A percentile compares a stretch with the other conserved stretches of the same genome.
Conservation (phyloP, 2,113 vertebrate species). For the Cavia porcellus region DNA sequence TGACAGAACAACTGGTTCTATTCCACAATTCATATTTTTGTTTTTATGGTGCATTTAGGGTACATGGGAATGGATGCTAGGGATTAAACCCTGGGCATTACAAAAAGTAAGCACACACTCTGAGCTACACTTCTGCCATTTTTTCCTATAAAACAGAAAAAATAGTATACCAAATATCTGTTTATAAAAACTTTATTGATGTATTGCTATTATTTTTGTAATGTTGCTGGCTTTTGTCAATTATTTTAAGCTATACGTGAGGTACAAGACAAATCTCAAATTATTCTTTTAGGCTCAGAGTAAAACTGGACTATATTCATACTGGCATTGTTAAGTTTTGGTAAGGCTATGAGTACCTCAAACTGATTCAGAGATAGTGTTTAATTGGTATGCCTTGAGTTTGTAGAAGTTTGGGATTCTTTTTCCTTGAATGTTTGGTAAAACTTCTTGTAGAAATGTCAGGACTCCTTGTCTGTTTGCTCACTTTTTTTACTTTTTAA, state of each 20-base stretch:
- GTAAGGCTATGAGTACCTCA: slow-evolving; percentile 29
- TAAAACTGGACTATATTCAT: background rate
- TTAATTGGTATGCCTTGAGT: slow-evolving; percentile 30
- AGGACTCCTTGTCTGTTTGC: slow-evolving; percentile 3
- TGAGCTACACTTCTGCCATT: background rate
- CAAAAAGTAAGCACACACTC: background rate
- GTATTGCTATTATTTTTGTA: background rate
- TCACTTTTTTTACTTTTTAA: slow-evolving; percentile 9
- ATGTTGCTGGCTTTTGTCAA: slow-evolving; percentile 8
- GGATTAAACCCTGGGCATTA: background rate
- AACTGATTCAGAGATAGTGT: background rate
- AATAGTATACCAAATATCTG: background rate
- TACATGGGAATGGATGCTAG: background rate
- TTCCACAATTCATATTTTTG: background rate
- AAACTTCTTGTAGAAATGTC: background rate
- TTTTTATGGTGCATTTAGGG: background rate
- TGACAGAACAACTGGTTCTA: background rate
- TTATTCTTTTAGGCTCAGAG: background rate
- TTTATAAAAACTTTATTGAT: slow-evolving; percentile 41
- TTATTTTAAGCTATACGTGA: slow-evolving; percentile 17
- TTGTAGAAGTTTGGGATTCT: background rate
- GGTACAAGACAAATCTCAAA: slow-evolving; percentile 10
- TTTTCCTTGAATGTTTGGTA: slow-evolving; percentile 52
- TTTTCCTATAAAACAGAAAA: background rate
- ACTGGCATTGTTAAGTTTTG: slow-evolving; percentile 38